These are phyloP conservation scores for Idaea biselata DNA, from an alignment of 2,888 invertebrate genomes.

Conservation along the genomic window DNA sequence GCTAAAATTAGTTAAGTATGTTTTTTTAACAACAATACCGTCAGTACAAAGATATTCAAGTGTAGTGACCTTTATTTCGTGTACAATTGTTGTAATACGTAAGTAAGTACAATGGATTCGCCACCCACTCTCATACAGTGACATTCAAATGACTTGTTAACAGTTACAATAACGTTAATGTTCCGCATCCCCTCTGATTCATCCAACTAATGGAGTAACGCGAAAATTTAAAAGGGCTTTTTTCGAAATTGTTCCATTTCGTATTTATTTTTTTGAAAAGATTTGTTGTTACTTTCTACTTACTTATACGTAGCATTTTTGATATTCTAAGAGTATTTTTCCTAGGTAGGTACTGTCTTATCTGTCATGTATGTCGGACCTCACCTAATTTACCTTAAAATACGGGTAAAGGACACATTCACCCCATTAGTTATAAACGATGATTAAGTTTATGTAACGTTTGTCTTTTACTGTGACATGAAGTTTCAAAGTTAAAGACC, in stretches of 20 bases:
- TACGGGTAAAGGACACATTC: too few relatives aligned
- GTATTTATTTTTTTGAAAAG: slow-evolving; percentile 14
- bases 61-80: neutral
- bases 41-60: neutral
- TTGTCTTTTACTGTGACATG: too few relatives aligned
- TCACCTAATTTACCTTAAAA: too few relatives aligned
- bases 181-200: slow-evolving; percentile 47
- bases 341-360: too few relatives aligned
- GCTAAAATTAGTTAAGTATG: neutral
- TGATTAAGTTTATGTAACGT: too few relatives aligned
- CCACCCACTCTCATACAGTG: slow-evolving; percentile 34
- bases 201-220: slow-evolving; percentile 47
- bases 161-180: slow-evolving; percentile 56
- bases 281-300: slow-evolving; percentile 6
- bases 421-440: too few relatives aligned
- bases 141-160: slow-evolving; percentile 61
- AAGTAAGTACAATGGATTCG: slow-evolving; percentile 15
- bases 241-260: slow-evolving; percentile 19
- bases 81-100: neutral
- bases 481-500: too few relatives aligned
- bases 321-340: too few relatives aligned
- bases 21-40: neutral
- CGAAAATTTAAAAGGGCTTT: slow-evolving; percentile 37
- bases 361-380: too few relatives aligned
- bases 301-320: neutral